These are phyloP conservation scores for Zaprionus inermis DNA, from an alignment of 1,140 invertebrate species.

Conservation along the genomic window DNA sequence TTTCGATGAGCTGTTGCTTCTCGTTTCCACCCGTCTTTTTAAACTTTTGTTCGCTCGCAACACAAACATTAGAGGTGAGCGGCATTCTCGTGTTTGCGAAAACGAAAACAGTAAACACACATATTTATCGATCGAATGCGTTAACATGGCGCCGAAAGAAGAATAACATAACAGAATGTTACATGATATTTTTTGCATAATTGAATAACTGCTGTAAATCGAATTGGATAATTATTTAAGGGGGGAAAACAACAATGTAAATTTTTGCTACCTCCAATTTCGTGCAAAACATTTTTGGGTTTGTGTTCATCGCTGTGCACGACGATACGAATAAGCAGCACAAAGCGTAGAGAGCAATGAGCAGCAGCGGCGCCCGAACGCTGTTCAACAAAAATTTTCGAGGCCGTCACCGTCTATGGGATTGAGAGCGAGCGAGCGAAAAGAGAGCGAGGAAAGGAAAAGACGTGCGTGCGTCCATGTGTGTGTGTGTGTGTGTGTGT, in stretches of 20 bases:
- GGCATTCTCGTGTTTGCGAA: background rate
- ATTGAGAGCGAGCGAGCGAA: constrained; percentile 21
- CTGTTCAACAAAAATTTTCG: constrained; percentile 43
- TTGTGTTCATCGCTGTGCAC: constrained; percentile 34
- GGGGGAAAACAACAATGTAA: background rate
- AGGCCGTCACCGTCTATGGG: constrained; percentile 39
- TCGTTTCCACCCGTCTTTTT: constrained; percentile 5
- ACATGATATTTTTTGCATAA: constrained; percentile 10
- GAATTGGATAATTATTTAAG: background rate
- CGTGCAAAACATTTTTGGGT: background rate
- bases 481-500: background rate
- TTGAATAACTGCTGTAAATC: constrained; percentile 3
- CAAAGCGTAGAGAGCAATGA: constrained; percentile 49
- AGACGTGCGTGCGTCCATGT: constrained; percentile 7
- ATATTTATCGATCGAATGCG: constrained; percentile 6
- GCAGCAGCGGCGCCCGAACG: constrained; percentile 39
- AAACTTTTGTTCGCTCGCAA: constrained; percentile 10
- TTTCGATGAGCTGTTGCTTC: constrained; percentile 13
- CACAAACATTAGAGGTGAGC: constrained; percentile 34
- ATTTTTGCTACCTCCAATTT: constrained; percentile 10
- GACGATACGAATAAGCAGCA: constrained; percentile 41
- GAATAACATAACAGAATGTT: constrained; percentile 3
- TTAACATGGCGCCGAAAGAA: background rate
- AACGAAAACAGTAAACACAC: background rate
- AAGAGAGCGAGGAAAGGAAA: constrained; percentile 18